Base-by-base conservation (phyloP, 2,797 vertebrate genomes). In the Bufotes viridis region DNA sequence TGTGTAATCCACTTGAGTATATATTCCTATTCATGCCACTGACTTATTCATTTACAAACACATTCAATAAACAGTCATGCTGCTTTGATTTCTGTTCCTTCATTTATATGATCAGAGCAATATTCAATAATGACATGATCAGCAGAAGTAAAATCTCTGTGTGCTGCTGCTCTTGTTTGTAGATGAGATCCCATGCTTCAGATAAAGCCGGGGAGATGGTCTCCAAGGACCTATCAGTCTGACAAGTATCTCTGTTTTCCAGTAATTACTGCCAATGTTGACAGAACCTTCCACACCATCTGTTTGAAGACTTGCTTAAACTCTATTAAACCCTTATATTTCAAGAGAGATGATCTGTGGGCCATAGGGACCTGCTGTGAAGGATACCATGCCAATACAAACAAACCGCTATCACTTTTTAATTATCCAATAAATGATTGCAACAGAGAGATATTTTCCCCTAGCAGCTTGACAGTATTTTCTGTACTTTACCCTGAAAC, bases 251-350 rank as follows among this genome's bases (percentile, higher is more conserved):
- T 98, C 96, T 94, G 94, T 96, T 97, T 95, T 96, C 96, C 96
- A 91, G 94, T 97, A 97, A 99, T 99, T 97, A 95, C 96, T 94
- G 93, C 94, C 96, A 94, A 94, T 93, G 94, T 94, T 98, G 97
- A 99, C 97, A 95, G 97, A 97, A 96, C 96, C 97, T 97, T 97
- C 96, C 95, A 93, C 94, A 95, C 97, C 98, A 98, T 98, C 97
- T 99, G 98, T 96, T 99, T 92, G 60, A 95, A 94, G 94, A 95
- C 95, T 93, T 94, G 94, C 81, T 92, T 95, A 94, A 93, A 94
- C 95, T 95, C 94, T 94, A 95, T 96, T 94, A 96, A 97, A 96
- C 97, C 97, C 95, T 95, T 94, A 89, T 97, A 96, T 97, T 98
- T 98, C 97, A 96, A 91, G 94, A 96, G 94, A 76, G 93, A 94